Percentiles rank a stretch among this genome's conserved stretches.
Conservation (phyloP, 2,113 vertebrate species). For the Clarias batrachus region DNA sequence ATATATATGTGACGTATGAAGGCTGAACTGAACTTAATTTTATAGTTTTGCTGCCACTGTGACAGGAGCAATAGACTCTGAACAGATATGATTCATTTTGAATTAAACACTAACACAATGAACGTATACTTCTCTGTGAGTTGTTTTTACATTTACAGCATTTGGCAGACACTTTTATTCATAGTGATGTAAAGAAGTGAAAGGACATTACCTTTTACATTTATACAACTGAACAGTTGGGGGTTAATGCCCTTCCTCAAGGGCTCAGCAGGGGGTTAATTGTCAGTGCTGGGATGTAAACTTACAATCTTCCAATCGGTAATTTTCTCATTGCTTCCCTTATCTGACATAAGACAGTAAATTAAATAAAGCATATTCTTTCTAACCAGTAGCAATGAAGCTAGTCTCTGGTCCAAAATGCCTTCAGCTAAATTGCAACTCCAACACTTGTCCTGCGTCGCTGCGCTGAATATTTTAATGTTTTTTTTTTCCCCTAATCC, state of each 20-base stretch:
- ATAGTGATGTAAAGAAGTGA: background rate
- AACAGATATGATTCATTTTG: background rate
- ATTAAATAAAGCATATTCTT: background rate
- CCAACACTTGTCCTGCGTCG: background rate
- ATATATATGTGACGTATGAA: too few relatives aligned
- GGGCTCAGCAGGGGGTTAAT: too few relatives aligned
- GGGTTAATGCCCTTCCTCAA: background rate
- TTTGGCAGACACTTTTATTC: background rate
- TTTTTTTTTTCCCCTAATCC: background rate
- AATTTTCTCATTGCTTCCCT: background rate
- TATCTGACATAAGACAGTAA: background rate
- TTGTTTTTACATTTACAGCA: background rate
- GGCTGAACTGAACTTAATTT: too few relatives aligned
- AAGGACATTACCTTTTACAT: background rate
- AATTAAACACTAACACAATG: background rate
- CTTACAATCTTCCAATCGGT: too few relatives aligned
- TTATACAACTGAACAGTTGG: background rate
- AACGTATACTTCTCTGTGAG: background rate
- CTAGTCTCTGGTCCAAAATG: background rate
- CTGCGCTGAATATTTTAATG: background rate
- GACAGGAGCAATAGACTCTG: background rate
- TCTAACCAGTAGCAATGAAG: background rate
- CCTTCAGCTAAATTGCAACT: background rate
- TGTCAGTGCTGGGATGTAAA: too few relatives aligned
- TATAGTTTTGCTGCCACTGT: background rate